phyloP scores from a whole-genome alignment of 2,888 invertebrate genomes.

The Phragmatobia fuliginosa region DNA sequence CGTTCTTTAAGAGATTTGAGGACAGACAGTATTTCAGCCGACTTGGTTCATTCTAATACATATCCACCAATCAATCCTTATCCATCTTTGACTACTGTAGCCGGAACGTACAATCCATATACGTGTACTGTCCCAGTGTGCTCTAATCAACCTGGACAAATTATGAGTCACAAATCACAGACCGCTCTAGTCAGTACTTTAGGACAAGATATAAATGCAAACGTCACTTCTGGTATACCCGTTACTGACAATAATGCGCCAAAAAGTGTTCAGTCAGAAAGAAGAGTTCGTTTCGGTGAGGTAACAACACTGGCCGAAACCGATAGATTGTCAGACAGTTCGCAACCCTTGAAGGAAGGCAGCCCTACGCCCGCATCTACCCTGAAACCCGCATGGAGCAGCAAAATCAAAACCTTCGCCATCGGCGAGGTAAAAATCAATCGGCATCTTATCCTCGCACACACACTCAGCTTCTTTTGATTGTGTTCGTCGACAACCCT shows the following conservation, averaged over 20 bases:
- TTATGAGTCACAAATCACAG: conserved; percentile 59
- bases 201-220: conserved; percentile 76
- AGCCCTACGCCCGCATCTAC: conserved; percentile 72
- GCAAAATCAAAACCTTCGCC: conserved; percentile 85
- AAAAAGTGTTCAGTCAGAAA: conserved; percentile 80
- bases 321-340: conserved; percentile 74
- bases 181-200: conserved; percentile 66
- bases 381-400: conserved; percentile 84
- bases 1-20: conserved; percentile 74
- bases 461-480: conserved; percentile 82
- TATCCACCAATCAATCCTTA: conserved; percentile 82
- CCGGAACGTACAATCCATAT: conserved; percentile 82
- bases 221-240: conserved; percentile 67
- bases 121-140: conserved; percentile 75
- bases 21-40: conserved; percentile 65
- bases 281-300: conserved; percentile 83
- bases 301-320: conserved; percentile 77
- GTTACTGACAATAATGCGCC: conserved; percentile 64
- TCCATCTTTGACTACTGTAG: conserved; percentile 81
- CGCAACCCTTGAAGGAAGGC: conserved; percentile 72
- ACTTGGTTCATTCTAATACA: conserved; percentile 79
- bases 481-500: conserved; percentile 84
- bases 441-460: conserved; percentile 79
- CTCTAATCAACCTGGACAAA: conserved; percentile 61
- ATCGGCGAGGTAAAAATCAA: conserved; percentile 86